These are phyloP conservation scores for Ophioninae sp. DNA, from an alignment of 2,888 invertebrate species.

Conservation along the genomic window DNA sequence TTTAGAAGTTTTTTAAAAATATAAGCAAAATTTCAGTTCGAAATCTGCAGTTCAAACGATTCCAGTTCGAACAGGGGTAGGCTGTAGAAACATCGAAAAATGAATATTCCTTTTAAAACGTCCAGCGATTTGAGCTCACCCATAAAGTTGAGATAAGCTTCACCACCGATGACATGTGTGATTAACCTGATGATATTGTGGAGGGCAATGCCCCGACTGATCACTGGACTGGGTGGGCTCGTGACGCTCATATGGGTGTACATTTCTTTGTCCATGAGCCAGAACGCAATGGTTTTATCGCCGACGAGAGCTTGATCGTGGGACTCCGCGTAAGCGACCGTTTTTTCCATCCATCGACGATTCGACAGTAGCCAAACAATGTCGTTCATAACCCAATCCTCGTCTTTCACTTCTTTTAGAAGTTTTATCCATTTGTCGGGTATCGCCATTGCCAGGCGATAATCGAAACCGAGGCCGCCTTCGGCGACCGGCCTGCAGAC, in stretches of 20 bases:
- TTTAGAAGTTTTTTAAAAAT: no score
- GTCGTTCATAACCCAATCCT: conserved; percentile 96
- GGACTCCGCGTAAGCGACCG: conserved; percentile 98
- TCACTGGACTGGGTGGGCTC: conserved; percentile 86
- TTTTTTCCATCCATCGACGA: conserved; percentile 96
- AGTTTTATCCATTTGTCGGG: conserved; percentile 99
- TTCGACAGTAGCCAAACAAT: conserved; percentile 97
- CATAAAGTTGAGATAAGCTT: conserved; percentile 99
- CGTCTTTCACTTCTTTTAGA: conserved; percentile 91
- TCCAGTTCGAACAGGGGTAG: no score
- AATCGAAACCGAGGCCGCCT: conserved; percentile 98
- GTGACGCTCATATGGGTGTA: conserved; percentile 95
- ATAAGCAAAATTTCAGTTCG: no score
- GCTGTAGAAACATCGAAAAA: not conserved
- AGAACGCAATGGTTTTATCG: conserved; percentile 99
- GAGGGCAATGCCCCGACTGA: conserved; percentile 96
- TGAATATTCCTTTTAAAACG: not conserved
- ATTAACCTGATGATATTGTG: conserved; percentile 98
- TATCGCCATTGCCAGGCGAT: conserved; percentile 99
- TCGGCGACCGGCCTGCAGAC: conserved; percentile 95
- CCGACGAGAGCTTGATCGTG: conserved; percentile 99
- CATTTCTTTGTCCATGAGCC: conserved; percentile 99
- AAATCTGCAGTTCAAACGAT: no score
- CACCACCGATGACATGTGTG: conserved; percentile 97
- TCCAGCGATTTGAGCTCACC: conserved; percentile 83